These are phyloP conservation scores for Drosophila borealis DNA, from an alignment of 2,888 invertebrate species.

Conservation along the genomic window DNA sequence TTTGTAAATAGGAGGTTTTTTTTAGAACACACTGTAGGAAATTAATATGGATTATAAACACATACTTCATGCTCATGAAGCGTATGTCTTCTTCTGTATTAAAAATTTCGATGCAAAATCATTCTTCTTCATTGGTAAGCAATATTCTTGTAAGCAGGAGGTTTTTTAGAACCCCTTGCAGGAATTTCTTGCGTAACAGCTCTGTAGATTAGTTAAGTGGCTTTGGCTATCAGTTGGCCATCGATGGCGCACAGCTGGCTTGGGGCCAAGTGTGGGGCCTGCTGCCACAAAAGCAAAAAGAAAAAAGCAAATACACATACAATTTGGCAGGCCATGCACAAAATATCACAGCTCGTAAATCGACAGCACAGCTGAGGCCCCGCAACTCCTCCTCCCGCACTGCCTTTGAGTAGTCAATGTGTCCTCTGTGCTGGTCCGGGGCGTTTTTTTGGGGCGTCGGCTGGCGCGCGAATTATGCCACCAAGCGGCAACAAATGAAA, in stretches of 20 bases:
- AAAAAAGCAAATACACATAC: constrained; percentile 34
- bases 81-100: too few species aligned
- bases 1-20: not conserved
- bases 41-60: not conserved
- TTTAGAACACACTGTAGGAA: not conserved
- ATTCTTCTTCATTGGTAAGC: too few species aligned
- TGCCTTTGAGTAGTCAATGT: constrained; percentile 27
- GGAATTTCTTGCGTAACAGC: constrained; percentile 23
- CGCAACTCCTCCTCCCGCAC: not conserved
- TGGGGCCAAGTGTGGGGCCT: constrained; percentile 27
- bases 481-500: constrained; percentile 59
- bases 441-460: constrained; percentile 60
- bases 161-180: not conserved
- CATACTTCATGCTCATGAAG: too few species aligned
- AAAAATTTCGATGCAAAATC: too few species aligned
- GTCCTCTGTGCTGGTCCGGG: constrained; percentile 34
- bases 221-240: constrained; percentile 55
- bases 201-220: constrained; percentile 42
- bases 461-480: constrained; percentile 74
- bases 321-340: constrained; percentile 63
- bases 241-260: constrained; percentile 56
- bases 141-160: too few species aligned
- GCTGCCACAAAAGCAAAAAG: constrained; percentile 4
- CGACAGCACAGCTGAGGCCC: constrained; percentile 42
- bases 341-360: constrained; percentile 78